These are phyloP conservation scores for Rhynchophorus ferrugineus DNA, from an alignment of 1,140 invertebrate species.

Conservation along the genomic window DNA sequence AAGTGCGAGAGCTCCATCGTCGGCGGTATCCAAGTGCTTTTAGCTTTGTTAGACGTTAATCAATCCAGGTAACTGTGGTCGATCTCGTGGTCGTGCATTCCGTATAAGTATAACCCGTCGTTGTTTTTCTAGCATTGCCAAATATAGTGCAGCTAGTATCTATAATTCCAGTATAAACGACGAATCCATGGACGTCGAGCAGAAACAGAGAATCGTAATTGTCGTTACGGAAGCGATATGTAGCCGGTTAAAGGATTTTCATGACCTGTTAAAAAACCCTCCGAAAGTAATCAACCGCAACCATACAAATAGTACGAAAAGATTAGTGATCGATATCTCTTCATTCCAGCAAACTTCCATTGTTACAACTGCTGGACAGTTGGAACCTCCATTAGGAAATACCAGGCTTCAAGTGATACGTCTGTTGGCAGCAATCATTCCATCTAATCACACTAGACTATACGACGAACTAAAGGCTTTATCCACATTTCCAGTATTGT, in stretches of 20 bases:
- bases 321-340: conserved; percentile 1
- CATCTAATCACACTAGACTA: conserved; percentile 52
- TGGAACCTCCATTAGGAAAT: conserved; percentile 69
- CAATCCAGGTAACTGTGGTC: conserved; percentile 31
- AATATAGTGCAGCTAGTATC: conserved; percentile 26
- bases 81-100: neutral
- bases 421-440: conserved; percentile 61
- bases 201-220: conserved; percentile 48
- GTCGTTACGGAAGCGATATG: conserved; percentile 55
- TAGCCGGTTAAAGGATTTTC: conserved; percentile 62
- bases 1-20: conserved; percentile 67
- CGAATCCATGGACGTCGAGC: conserved; percentile 41
- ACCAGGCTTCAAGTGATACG: conserved; percentile 67
- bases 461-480: conserved; percentile 41
- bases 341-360: conserved; percentile 50
- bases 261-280: conserved; percentile 62
- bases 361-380: conserved; percentile 53
- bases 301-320: neutral
- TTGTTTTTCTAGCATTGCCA: conserved; percentile 27
- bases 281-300: conserved; percentile 52
- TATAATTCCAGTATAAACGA: conserved; percentile 33
- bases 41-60: conserved; percentile 58
- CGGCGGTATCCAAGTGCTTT: conserved; percentile 70
- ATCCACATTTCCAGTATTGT: conserved; percentile 44
- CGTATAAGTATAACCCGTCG: neutral